Conservation (phyloP, 2,113 vertebrate species). For the Procavia capensis region DNA sequence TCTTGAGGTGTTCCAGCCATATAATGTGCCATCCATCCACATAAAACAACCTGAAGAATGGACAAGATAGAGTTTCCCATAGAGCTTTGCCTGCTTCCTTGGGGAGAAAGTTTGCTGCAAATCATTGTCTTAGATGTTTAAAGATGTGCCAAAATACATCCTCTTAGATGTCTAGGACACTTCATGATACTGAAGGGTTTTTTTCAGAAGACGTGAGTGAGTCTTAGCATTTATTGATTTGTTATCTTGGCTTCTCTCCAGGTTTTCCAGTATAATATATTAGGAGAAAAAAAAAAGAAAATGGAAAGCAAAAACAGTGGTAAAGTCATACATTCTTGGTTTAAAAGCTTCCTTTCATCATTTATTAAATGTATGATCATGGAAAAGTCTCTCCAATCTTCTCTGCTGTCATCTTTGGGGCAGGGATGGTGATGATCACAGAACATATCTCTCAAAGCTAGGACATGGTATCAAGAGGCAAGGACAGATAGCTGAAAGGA, state of each 20-base stretch:
- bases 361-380: background rate
- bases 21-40: background rate
- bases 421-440: background rate
- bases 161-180: background rate
- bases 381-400: background rate
- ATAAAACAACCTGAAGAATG: background rate
- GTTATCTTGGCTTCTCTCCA: background rate
- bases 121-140: conserved; percentile 3
- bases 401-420: background rate
- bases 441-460: background rate
- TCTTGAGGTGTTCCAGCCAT: background rate
- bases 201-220: background rate
- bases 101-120: background rate
- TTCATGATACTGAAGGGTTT: conserved; percentile 38
- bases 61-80: background rate
- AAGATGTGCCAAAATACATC: background rate
- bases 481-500: background rate
- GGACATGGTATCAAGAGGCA: background rate
- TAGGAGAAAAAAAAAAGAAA: background rate
- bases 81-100: background rate
- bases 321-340: background rate
- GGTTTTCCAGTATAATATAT: background rate
- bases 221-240: background rate
- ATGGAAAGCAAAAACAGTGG: background rate
- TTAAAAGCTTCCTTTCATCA: background rate